phyloP scores from a whole-genome alignment of 2,888 invertebrate species.

The Tachina fera region DNA sequence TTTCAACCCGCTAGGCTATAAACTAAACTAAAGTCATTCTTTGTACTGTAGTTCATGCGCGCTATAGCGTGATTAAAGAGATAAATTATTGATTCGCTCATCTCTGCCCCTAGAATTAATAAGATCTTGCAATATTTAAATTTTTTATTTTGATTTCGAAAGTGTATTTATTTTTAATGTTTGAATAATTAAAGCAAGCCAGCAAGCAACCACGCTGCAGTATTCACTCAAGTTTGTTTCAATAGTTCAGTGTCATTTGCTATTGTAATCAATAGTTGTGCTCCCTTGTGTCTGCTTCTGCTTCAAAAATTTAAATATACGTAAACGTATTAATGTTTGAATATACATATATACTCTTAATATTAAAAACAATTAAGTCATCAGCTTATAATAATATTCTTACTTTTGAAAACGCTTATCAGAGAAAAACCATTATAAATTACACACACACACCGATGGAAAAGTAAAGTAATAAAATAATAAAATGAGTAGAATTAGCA shows the following conservation, averaged over 20 bases:
- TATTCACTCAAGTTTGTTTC: constrained; percentile 50
- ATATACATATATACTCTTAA: constrained; percentile 32
- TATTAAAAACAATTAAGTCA: constrained; percentile 53
- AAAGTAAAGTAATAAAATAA: no score
- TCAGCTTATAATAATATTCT: constrained; percentile 33
- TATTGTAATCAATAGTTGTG: constrained; percentile 40
- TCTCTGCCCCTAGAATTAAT: no score
- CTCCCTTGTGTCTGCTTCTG: constrained; percentile 24
- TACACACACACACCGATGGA: background rate
- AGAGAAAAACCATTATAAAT: background rate
- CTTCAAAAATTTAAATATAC: background rate
- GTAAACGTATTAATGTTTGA: background rate
- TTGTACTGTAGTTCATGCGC: no score
- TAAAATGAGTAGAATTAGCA: no score
- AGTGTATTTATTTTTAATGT: background rate
- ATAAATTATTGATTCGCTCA: no score
- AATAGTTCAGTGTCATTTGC: constrained; percentile 64
- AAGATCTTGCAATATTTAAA: no score
- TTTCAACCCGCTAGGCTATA: no score
- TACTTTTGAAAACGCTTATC: constrained; percentile 33
- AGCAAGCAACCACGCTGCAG: constrained; percentile 24
- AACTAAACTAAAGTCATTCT: no score
- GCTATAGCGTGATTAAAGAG: no score
- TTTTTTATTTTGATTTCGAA: background rate
- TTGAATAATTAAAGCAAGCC: constrained; percentile 20